Conservation (phyloP, 2,113 vertebrate genomes). For the Motacilla tschutschensis region DNA sequence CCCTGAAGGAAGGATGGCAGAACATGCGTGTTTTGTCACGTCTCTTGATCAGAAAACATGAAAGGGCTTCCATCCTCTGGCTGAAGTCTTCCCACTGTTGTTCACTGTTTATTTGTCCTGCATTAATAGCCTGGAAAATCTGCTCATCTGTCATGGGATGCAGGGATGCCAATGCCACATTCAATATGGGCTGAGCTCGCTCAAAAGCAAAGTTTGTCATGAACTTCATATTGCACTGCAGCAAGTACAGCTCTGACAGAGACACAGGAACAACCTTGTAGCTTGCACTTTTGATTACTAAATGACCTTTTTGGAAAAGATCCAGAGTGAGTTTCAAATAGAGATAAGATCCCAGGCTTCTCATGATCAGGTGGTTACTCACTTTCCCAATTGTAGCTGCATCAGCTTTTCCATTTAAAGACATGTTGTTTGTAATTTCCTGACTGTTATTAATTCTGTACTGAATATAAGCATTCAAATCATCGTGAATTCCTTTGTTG, state of each 20-base stretch:
- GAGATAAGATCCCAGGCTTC: constrained; percentile 94
- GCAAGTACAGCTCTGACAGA: constrained; percentile 91
- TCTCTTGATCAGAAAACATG: constrained; percentile 89
- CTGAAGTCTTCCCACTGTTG: constrained; percentile 94
- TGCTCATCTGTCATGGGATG: constrained; percentile 97
- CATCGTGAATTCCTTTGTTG: constrained; percentile 86
- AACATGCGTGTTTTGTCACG: constrained; percentile 98
- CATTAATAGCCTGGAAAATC: constrained; percentile 92
- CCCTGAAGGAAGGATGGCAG: constrained; percentile 96
- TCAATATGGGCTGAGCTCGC: constrained; percentile 87
- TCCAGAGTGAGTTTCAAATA: constrained; percentile 96
- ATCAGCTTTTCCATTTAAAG: constrained; percentile 91
- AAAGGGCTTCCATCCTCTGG: constrained; percentile 91
- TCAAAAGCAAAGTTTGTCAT: constrained; percentile 93
- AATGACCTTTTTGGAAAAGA: constrained; percentile 92
- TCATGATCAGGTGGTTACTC: constrained; percentile 90
- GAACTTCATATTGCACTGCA: constrained; percentile 99
- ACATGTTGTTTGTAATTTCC: constrained; percentile 94
- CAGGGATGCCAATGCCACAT: constrained; percentile 90
- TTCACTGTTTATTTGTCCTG: constrained; percentile 80
- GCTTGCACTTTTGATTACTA: constrained; percentile 96
- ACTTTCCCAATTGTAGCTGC: constrained; percentile 85
- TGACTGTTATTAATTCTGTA: constrained; percentile 87
- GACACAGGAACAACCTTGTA: constrained; percentile 98
- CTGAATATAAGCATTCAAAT: constrained; percentile 92